Evolutionary conservation across 1,140 invertebrate species (phyloP), one percentile per base, ranked within the genome.

Genomic region (Drosophila tsacasi): DNA sequence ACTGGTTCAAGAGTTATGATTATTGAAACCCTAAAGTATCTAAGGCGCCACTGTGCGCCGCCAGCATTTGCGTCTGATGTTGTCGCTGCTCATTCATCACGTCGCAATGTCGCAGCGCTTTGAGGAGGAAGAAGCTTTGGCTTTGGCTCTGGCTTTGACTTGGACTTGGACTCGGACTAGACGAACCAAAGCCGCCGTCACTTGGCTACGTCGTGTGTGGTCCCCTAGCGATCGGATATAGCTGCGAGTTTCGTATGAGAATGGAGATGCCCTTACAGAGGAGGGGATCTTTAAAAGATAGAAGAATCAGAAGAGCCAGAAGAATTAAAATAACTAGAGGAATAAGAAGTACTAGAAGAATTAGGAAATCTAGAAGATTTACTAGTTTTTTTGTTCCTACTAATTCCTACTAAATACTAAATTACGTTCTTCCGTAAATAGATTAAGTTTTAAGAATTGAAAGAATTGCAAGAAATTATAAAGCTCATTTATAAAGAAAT

Each of bases 71-170:
- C 66, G 75, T 72, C 55, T 67, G 61, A 64, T 52, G 81, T 79
- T 80, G 81, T 76, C 63, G 65, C 64, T 84, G 84, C 62, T 81
- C 84, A 90, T 87, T 90, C 85, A 87, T 87, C 84, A 87, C 74
- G 84, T 87, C 80, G 85, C 77, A 83, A 63, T 71, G 63, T 71
- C 67, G 67, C 63, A 54, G 37, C 49, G 25, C 32, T 54, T 35
- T 25, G 58, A 66, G 42, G 58, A 66, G 63, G 54, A 57, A 57
- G 54, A n/a, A 59, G 60, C 60, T 63, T 54, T 40, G 39, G 40
- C 64, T 61, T 71, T 67, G 58, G 6, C 44, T 47, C 7, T 49
- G 47, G 12, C 44, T 47, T 2, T 13, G 46, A 42, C 62, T 67
- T 50, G 49, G 46, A 37, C 73, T 76, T 12, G 7, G 49, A 52